Evolutionary conservation across 2,797 vertebrate species (phyloP).

Genomic region (Smutsia temminckii): DNA sequence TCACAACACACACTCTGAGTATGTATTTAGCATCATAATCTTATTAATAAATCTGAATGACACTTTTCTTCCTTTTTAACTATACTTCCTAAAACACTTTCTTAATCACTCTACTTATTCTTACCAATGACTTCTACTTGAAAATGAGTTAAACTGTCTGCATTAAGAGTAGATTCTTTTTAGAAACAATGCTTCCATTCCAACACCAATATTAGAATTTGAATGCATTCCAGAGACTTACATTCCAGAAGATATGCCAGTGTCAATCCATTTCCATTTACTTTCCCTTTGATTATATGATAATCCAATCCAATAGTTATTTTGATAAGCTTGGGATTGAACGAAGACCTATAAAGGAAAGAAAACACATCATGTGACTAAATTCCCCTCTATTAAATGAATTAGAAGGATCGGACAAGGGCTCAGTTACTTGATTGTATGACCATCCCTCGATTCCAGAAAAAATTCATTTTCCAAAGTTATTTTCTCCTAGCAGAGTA

Average conservation of each 20-base stretch:
- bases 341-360: constrained; percentile 23
- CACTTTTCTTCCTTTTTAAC: background rate
- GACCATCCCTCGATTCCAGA: too few relatives aligned
- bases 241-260: background rate
- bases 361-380: background rate
- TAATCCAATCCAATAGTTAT: constrained; percentile 51
- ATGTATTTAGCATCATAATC: background rate
- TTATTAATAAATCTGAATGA: background rate
- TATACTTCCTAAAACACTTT: background rate
- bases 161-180: background rate
- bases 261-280: background rate
- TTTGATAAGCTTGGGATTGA: accelerated
- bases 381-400: background rate
- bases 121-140: background rate
- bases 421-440: too few relatives aligned
- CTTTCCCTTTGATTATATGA: accelerated
- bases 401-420: background rate
- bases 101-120: background rate
- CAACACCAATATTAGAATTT: background rate
- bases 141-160: background rate
- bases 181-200: background rate
- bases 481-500: background rate
- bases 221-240: constrained; percentile 28
- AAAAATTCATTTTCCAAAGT: background rate
- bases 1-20: background rate